phyloP scores from a whole-genome alignment of 2,888 invertebrate genomes.

The Chironomus riparius region DNA sequence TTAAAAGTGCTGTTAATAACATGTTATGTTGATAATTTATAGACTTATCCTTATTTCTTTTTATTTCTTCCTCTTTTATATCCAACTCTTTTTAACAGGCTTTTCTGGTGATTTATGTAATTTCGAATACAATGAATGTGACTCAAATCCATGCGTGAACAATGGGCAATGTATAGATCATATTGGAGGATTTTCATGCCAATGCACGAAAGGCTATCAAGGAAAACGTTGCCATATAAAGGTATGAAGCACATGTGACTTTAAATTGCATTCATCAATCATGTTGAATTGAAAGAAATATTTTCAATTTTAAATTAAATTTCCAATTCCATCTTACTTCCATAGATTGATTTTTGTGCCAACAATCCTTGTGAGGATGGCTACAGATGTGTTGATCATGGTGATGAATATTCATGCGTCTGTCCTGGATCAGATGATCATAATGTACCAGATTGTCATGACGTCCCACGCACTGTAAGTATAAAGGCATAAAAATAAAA shows the following conservation, averaged over 20 bases:
- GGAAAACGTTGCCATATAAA: conserved; percentile 62
- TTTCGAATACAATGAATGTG: conserved; percentile 66
- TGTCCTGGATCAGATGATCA: conserved; percentile 54
- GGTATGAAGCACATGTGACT: conserved; percentile 40
- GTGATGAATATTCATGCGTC: conserved; percentile 65
- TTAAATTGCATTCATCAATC: neutral
- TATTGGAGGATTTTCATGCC: conserved; percentile 57
- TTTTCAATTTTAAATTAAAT: conserved; percentile 26
- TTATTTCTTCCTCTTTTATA: conserved; percentile 30
- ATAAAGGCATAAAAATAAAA: neutral
- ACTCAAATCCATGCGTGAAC: conserved; percentile 63
- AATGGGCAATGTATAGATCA: conserved; percentile 66
- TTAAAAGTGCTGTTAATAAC: neutral
- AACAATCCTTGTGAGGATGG: conserved; percentile 60
- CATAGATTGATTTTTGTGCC: conserved; percentile 57
- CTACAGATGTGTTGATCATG: conserved; percentile 61
- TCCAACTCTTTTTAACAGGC: conserved; percentile 40
- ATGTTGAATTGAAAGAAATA: neutral
- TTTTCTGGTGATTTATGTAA: conserved; percentile 66
- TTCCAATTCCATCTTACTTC: conserved; percentile 27
- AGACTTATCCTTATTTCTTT: neutral
- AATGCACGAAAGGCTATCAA: conserved; percentile 59
- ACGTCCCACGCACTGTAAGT: conserved; percentile 56
- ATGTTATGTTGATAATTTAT: conserved; percentile 10
- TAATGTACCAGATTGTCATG: conserved; percentile 59